Base-by-base conservation (phyloP, 1,140 invertebrate species). In the Drosophila ironensis region DNA sequence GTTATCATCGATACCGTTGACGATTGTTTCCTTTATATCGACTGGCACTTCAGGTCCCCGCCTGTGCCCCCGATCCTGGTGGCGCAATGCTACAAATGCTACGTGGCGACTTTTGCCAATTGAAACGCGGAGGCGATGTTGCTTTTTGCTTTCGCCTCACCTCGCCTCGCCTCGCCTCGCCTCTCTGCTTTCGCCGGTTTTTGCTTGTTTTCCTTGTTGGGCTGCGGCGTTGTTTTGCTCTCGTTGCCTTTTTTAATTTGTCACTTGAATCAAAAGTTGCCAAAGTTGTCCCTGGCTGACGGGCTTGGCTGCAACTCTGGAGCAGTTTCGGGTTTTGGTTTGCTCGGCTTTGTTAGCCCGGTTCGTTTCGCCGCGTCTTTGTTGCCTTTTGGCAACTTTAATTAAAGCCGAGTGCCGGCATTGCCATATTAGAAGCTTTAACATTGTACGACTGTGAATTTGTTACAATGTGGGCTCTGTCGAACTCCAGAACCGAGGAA, bases 181-280 rank as follows among this genome's bases (percentile, higher is more conserved):
- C 16, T 37, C 33, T 16, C 12, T 37, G 33, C 57, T 63, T 63
- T 37, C 50, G 46, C 50, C 33, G 14, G 14, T 56, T 51, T 37
- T 42, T 37, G n/a, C n/a, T n/a, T n/a, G n/a, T n/a, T n/a, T n/a
- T n/a, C n/a, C n/a, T n/a, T n/a, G n/a, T n/a, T n/a, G n/a, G n/a
- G n/a, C n/a, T 53, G 67, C 33, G 50, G 48, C 61, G 40, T 66
- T 73, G 51, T 53, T 76, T 68, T 77, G 60, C 38, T 45, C 59
- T 42, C 35, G 50, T 73, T 72, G 77, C 68, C 68, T 63, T 84
- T 84, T 84, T 84, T 84, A 84, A 84, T 84, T 84, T 84, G 80
- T 84, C 78, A 84, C 78, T 84, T 74, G 78, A 84, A 84, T 76
- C 64, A 82, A 82, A 84, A 78, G 78, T 84, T 86, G 70, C 64